Evolutionary conservation across 1,140 invertebrate species (phyloP).

Genomic region (Acromyrmex charruanus): DNA sequence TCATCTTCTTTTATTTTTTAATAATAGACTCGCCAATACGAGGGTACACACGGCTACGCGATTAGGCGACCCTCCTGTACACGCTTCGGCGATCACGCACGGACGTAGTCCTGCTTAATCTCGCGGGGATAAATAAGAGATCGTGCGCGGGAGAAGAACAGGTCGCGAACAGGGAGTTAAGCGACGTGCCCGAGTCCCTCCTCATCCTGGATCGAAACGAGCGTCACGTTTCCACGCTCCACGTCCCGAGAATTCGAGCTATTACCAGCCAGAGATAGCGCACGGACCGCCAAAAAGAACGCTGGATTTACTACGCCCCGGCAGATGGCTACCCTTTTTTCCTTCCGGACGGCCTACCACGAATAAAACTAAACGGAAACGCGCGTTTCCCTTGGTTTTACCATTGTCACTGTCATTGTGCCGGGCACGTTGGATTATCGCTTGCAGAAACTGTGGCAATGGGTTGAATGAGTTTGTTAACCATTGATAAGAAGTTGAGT

Average conservation of each 20-base stretch:
- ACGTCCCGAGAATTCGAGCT: conserved; percentile 53
- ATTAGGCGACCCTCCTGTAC: conserved; percentile 68
- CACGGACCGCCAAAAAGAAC: conserved; percentile 36
- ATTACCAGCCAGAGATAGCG: conserved; percentile 58
- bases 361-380: conserved; percentile 47
- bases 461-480: neutral
- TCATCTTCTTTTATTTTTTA: conserved; percentile 60
- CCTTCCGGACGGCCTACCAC: neutral
- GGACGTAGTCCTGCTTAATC: conserved; percentile 54
- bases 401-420: neutral
- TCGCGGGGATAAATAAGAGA: conserved; percentile 65
- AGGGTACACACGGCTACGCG: conserved; percentile 62
- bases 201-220: conserved; percentile 26
- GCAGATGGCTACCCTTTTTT: conserved; percentile 50
- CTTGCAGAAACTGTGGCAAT: neutral
- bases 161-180: conserved; percentile 22
- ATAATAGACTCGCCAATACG: conserved; percentile 69
- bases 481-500: neutral
- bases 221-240: conserved; percentile 45
- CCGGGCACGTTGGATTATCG: conserved; percentile 11
- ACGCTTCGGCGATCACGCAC: conserved; percentile 66
- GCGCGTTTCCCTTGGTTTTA: conserved; percentile 37
- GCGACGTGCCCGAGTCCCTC: neutral
- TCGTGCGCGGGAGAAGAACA: conserved; percentile 28
- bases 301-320: conserved; percentile 49